These are phyloP conservation scores for Salpingus planirostris DNA, from an alignment of 2,888 invertebrate genomes.

Conservation along the genomic window DNA sequence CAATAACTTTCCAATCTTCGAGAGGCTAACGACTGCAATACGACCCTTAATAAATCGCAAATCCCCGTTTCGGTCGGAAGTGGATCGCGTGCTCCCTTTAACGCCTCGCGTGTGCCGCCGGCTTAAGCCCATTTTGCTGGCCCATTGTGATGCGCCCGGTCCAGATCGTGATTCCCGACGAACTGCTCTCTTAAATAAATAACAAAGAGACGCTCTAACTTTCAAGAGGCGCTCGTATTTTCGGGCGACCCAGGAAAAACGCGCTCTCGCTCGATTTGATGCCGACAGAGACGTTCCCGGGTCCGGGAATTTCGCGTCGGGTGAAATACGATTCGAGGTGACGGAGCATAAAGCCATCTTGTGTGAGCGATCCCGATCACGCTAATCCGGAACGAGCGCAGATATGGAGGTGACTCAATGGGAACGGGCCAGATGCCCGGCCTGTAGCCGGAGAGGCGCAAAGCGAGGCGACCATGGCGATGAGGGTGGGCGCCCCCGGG, in stretches of 20 bases:
- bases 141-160: conserved; percentile 5
- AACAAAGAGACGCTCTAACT: no score
- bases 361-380: conserved; percentile 19
- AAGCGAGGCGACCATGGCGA: conserved; percentile 4
- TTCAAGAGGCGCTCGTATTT: no score
- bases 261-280: no score
- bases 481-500: conserved; percentile 12
- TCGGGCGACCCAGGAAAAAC: no score
- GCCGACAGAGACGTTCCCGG: no score
- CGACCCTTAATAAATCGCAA: conserved; percentile 15
- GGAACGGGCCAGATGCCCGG: conserved; percentile 26
- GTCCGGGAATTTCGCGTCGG: no score
- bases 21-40: conserved; percentile 11
- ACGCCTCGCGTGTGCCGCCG: conserved; percentile 11
- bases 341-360: conserved; percentile 32
- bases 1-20: conserved; percentile 8
- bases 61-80: conserved; percentile 7
- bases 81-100: conserved; percentile 14
- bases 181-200: conserved; percentile 11
- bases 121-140: conserved; percentile 6
- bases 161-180: conserved; percentile 1
- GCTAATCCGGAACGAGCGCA: conserved; percentile 18
- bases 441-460: no score
- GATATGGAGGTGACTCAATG: conserved; percentile 37
- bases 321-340: conserved; percentile 20